These are phyloP conservation scores for Megaleporinus macrocephalus DNA, from an alignment of 2,113 vertebrate species.

Conservation along the genomic window DNA sequence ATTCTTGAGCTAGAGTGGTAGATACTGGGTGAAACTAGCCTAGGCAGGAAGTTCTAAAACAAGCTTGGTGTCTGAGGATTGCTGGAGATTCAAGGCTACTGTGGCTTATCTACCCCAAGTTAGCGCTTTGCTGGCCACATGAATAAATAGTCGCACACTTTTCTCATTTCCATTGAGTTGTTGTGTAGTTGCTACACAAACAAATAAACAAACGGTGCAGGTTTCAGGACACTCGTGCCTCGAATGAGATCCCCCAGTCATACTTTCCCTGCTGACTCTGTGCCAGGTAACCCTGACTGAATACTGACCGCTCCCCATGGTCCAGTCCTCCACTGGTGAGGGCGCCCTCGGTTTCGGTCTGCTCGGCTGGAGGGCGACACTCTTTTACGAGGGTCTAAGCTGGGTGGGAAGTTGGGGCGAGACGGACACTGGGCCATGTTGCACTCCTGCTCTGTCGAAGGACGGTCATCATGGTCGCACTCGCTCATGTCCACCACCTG, in stretches of 20 bases:
- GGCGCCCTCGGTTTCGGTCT: constrained; percentile 65
- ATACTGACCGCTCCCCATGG: constrained; percentile 97
- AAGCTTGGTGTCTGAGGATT: no score
- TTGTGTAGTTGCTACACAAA: no score
- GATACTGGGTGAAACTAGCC: no score
- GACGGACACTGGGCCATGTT: constrained; percentile 90
- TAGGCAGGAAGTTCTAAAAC: no score
- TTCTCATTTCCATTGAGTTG: no score
- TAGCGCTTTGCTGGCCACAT: neutral
- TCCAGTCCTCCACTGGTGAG: constrained; percentile 92
- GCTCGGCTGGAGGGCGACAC: constrained; percentile 66
- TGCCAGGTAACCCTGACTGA: neutral
- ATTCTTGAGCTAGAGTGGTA: no score
- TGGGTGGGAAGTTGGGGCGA: constrained; percentile 77
- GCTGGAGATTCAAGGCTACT: no score
- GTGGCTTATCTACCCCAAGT: neutral
- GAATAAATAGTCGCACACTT: no score
- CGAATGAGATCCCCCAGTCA: no score
- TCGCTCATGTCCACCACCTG: constrained; percentile 86
- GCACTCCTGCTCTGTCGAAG: constrained; percentile 89
- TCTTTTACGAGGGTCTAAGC: constrained; percentile 73
- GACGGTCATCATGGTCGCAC: constrained; percentile 90
- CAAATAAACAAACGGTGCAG: no score
- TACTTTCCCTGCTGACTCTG: no score
- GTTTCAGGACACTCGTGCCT: no score